Conservation (phyloP, 2,888 invertebrate genomes). For the Rambutsinella grinnellia region DNA sequence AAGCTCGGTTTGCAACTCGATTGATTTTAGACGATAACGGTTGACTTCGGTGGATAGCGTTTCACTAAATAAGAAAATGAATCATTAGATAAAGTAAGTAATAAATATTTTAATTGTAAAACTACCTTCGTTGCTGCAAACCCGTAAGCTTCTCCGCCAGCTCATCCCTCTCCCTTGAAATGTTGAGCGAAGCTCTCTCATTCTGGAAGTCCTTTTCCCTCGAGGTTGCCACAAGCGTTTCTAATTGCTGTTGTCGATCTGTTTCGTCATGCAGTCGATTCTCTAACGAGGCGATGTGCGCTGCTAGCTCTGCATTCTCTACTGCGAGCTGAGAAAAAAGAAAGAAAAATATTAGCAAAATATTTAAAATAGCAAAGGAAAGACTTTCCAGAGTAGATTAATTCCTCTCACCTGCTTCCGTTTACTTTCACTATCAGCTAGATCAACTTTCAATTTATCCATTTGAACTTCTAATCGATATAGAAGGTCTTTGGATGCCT, state of each 20-base stretch:
- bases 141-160: constrained; percentile 39
- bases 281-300: constrained; percentile 48
- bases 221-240: constrained; percentile 50
- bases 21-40: constrained; percentile 58
- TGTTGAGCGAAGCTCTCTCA: constrained; percentile 35
- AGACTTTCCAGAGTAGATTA: no score
- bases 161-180: constrained; percentile 51
- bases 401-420: constrained; percentile 60
- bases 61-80: constrained; percentile 62
- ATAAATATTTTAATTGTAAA: not conserved
- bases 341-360: not conserved
- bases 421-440: constrained; percentile 57
- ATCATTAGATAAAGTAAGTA: not conserved
- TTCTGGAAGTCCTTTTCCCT: constrained; percentile 60
- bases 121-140: constrained; percentile 57
- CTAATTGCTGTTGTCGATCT: constrained; percentile 48
- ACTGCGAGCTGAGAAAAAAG: constrained; percentile 49
- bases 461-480: constrained; percentile 58
- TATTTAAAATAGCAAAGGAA: no score
- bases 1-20: constrained; percentile 60
- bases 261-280: constrained; percentile 46
- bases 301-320: constrained; percentile 55
- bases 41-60: constrained; percentile 56
- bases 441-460: constrained; percentile 59
- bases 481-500: constrained; percentile 57